Evolutionary conservation across 2,888 invertebrate genomes (phyloP).

Genomic region (Phortica okadai): DNA sequence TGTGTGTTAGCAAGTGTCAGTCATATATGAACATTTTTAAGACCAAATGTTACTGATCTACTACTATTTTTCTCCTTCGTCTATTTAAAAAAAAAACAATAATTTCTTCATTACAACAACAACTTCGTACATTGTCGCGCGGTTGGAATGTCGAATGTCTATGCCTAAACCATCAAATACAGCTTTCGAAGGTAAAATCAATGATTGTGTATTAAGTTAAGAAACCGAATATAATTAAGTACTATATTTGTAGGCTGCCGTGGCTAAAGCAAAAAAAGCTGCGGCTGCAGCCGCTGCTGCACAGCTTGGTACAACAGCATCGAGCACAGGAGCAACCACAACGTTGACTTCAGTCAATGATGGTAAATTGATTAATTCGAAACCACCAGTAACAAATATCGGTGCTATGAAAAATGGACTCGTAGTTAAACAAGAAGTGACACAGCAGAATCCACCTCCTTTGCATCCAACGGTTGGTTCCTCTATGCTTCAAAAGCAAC

Average conservation of each 20-base stretch:
- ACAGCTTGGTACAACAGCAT: slow-evolving; percentile 46
- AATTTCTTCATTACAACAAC: slow-evolving; percentile 15
- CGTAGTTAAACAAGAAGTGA: slow-evolving; percentile 63
- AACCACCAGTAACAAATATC: slow-evolving; percentile 55
- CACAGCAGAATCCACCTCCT: slow-evolving; percentile 70
- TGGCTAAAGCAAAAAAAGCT: slow-evolving; percentile 75
- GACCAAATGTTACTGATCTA: not conserved
- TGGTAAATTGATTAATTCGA: slow-evolving; percentile 16
- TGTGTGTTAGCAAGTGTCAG: not conserved
- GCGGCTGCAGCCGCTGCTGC: slow-evolving; percentile 70
- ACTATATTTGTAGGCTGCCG: slow-evolving; percentile 66
- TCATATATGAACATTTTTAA: slow-evolving; percentile 24
- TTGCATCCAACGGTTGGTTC: slow-evolving; percentile 66
- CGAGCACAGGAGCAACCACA: slow-evolving; percentile 38
- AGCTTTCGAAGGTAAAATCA: slow-evolving; percentile 72
- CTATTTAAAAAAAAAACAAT: slow-evolving; percentile 26
- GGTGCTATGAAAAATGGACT: slow-evolving; percentile 60
- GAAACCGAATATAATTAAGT: not conserved
- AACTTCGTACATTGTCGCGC: slow-evolving; percentile 10
- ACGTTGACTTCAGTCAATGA: not conserved
- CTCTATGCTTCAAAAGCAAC: slow-evolving; percentile 51
- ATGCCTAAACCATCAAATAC: slow-evolving; percentile 45
- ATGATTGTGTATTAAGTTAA: slow-evolving; percentile 16
- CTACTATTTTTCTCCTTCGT: slow-evolving; percentile 18
- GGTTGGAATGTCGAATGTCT: not conserved